Evolutionary conservation across 2,797 vertebrate genomes (phyloP), one percentile per base, ranked within the genome.

Genomic region (Acridotheres tristis): DNA sequence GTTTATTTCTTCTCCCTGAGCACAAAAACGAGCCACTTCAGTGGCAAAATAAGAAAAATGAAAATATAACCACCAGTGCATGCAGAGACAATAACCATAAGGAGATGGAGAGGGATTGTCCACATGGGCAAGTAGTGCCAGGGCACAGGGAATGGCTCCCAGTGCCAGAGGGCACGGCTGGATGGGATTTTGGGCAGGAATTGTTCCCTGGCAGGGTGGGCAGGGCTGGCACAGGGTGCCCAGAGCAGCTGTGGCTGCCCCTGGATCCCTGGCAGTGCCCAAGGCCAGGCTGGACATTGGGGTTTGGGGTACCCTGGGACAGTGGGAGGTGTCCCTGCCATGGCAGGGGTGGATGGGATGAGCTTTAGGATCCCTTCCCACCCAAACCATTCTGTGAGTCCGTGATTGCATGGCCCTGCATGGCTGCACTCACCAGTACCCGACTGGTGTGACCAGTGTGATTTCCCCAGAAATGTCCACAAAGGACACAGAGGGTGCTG

Each of bases 141-240:
- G n/a, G 58, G 30, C 5, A 45, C 12, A n/a, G 30, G 20, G n/a
- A 89, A 53, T 71, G 45, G 14, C 11, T 61, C n/a, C 21, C 11
- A 38, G 1, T 62, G 63, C 32, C 50, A 83, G 36, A 43, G 43
- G 38, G 22, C 18, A 62, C 32, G 19, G n/a, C 0, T 5, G 0
- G 51, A 29, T 51, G 36, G 38, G n/a, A 77, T 16, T 5, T 1
- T 45, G 38, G 65, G 38, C 2, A 43, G 25, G n/a, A 71, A 65
- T 69, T 25, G 4, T 11, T 76, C 11, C 9, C 57, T 76, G 42
- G 0, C 4, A 75, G 55, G 43, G 42, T 62, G 55, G 36, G 10
- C 0, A 63, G 50, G 57, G 32, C 42, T 69, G 86, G 63, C 63
- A 62, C 48, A 50, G 63, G 47, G 3, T 75, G 48, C 36, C 34